Conservation (phyloP, 2,113 vertebrate species). For the Melanotaenia duboulayi region DNA sequence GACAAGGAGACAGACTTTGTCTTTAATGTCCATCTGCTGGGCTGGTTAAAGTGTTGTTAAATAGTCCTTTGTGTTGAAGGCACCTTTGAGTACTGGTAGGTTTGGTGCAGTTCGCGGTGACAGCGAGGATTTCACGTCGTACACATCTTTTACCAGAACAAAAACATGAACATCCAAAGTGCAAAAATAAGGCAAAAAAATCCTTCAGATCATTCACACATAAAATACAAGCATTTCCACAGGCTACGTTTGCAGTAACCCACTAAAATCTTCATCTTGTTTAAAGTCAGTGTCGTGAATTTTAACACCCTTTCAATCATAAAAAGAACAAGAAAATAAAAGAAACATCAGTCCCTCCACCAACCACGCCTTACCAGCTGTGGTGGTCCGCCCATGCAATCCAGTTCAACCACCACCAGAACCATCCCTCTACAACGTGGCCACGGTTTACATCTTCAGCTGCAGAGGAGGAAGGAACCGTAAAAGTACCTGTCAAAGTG, state of each 20-base stretch:
- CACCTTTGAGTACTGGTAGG: slow-evolving; percentile 66
- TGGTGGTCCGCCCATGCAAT: slow-evolving; percentile 55
- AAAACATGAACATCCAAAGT: slow-evolving; percentile 25
- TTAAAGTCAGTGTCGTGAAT: slow-evolving; percentile 50
- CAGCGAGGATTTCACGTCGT: slow-evolving; percentile 60
- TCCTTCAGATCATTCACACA: slow-evolving; percentile 34
- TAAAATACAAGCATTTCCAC: slow-evolving; percentile 33
- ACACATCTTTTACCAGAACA: slow-evolving; percentile 39
- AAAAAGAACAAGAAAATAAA: slow-evolving; percentile 35
- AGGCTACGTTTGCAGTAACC: slow-evolving; percentile 31
- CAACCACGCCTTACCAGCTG: slow-evolving; percentile 47
- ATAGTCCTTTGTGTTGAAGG: slow-evolving; percentile 74
- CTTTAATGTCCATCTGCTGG: slow-evolving; percentile 56
- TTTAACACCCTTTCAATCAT: slow-evolving; percentile 51
- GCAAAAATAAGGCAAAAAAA: slow-evolving; percentile 53
- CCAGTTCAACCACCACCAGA: slow-evolving; percentile 34
- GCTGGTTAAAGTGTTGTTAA: slow-evolving; percentile 58
- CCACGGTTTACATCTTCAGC: slow-evolving; percentile 57
- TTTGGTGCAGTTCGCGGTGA: slow-evolving; percentile 50
- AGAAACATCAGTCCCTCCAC: slow-evolving; percentile 26
- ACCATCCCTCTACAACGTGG: slow-evolving; percentile 26
- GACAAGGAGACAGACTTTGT: no score
- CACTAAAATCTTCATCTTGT: slow-evolving; percentile 30
- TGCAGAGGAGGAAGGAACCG: slow-evolving; percentile 69
- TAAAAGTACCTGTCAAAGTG: slow-evolving; percentile 78